Evolutionary conservation across 2,888 invertebrate genomes (phyloP), one percentile per base, ranked within the genome.

Genomic region (Gari tellinella): DNA sequence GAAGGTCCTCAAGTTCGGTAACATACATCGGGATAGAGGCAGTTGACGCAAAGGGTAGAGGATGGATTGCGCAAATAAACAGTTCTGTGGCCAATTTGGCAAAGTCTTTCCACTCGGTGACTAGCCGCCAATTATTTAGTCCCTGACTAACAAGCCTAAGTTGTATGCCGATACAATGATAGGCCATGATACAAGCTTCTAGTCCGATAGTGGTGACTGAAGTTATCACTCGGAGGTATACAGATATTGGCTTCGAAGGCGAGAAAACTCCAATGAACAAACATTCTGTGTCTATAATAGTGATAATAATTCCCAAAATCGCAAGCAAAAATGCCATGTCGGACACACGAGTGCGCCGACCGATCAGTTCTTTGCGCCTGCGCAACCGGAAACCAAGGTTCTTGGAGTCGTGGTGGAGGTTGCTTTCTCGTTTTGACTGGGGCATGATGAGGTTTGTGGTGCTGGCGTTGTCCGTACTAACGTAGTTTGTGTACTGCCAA

Each of bases 361-460:
- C 77, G 19, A 87, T 81, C 15, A 88, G 68, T 65, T 87, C 84
- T 48, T 86, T 85, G 61, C 87, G 77, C 62, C 77, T 72, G 56
- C 85, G 82, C 62, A 88, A 68, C 25, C 88, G 80, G 63, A 77
- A 81, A 31, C 88, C 87, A 51, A 88, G 80, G 64, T 85, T 83
- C 52, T 75, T 72, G 61, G 66, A 72, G 55, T 82, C 77, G 31
- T 31, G 31, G 31, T 31, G 31, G 17, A 70, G 46, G 31, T 67
- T 68, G 40, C 58, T 64, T 48, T 77, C 75, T 21, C 77, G 67
- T 64, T 81, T 80, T 49, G 65, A 66, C 40, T 76, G 69, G 55
- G 81, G 81, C 80, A 85, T 82, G 68, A 78, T 81, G 57, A 72
- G 72, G 53, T 79, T 70, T 63, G 72, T 62, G 58, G 76, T 77